Evolutionary conservation across 2,113 vertebrate genomes (phyloP).

Genomic region (Patagioenas fasciata): DNA sequence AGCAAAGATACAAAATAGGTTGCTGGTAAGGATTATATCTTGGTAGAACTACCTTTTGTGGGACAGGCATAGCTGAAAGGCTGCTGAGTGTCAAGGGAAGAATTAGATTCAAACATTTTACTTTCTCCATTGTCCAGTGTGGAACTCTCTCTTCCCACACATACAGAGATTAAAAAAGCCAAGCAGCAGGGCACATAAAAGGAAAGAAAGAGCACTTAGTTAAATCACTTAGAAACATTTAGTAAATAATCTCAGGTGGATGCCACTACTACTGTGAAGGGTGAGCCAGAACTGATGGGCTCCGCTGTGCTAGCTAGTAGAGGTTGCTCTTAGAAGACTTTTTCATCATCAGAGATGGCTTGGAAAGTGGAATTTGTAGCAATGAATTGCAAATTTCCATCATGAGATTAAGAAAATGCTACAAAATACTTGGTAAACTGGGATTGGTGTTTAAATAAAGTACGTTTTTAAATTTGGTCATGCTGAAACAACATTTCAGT

Average conservation of each 20-base stretch:
- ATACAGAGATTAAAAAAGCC: background rate
- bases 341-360: background rate
- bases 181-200: background rate
- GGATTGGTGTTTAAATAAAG: background rate
- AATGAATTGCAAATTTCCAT: background rate
- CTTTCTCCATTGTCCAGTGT: background rate
- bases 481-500: background rate
- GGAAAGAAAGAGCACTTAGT: background rate
- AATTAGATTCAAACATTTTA: background rate
- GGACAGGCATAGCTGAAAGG: background rate
- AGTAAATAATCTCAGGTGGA: background rate
- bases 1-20: background rate
- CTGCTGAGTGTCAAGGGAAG: background rate
- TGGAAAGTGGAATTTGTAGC: background rate
- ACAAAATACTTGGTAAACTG: background rate
- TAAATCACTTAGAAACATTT: background rate
- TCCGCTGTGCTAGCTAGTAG: background rate
- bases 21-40: background rate
- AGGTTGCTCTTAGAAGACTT: background rate
- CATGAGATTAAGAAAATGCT: background rate
- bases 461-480: background rate
- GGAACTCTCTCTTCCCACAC: background rate
- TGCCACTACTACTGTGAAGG: background rate
- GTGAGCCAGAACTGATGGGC: background rate
- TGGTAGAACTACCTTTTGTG: background rate